Conservation (phyloP, 2,888 invertebrate species). For the Eurois occulta region DNA sequence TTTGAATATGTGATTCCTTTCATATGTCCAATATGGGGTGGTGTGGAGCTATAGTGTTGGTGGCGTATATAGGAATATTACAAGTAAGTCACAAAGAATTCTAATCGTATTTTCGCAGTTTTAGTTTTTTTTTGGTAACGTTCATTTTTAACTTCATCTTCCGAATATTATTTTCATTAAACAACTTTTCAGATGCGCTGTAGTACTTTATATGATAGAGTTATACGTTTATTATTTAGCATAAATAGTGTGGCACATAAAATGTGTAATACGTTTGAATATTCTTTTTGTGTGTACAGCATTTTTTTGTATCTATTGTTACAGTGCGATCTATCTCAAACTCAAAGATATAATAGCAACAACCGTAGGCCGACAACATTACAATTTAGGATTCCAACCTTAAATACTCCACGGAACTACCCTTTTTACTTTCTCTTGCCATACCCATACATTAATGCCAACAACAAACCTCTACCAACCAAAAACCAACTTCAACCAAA, state of each 20-base stretch:
- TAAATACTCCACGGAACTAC: slow-evolving; percentile 3
- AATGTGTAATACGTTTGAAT: not conserved
- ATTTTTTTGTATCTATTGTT: slow-evolving; percentile 44
- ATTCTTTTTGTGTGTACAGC: not conserved
- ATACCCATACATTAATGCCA: slow-evolving; percentile 43
- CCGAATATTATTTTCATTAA: not conserved
- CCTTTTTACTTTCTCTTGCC: slow-evolving; percentile 34
- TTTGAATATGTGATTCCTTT: slow-evolving; percentile 46
- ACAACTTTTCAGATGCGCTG: not conserved
- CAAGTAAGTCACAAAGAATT: slow-evolving; percentile 73
- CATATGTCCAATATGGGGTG: slow-evolving; percentile 75
- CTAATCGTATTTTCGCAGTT: not conserved
- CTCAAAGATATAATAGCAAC: slow-evolving; percentile 35
- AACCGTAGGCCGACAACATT: slow-evolving; percentile 16
- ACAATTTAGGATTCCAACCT: slow-evolving; percentile 45
- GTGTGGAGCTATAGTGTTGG: slow-evolving; percentile 68
- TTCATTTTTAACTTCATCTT: not conserved
- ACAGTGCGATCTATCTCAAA: slow-evolving; percentile 58
- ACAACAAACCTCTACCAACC: slow-evolving; percentile 11
- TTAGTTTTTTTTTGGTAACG: not conserved
- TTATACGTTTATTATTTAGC: not conserved
- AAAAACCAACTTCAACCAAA: slow-evolving; percentile 35
- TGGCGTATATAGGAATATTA: slow-evolving; percentile 71
- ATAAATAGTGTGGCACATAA: not conserved
- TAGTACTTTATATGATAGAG: not conserved